Base-by-base conservation (phyloP, 2,113 vertebrate genomes). In the Diadophis punctatus region DNA sequence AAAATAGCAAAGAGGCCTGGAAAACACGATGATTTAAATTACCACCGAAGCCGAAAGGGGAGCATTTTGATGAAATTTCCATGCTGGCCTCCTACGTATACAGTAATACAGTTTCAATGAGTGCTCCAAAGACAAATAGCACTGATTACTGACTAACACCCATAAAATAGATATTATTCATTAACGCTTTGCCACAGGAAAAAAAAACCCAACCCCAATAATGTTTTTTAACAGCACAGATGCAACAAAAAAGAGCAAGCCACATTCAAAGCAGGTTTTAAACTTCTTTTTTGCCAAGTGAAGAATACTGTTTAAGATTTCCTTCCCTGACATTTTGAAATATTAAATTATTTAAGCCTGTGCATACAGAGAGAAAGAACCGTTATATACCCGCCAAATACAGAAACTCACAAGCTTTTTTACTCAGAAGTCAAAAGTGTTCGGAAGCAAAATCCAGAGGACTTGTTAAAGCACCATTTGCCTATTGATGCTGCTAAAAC, bases 221-320 rank as follows among this genome's bases (percentile, higher is more conserved):
- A 48, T 22, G 0, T 12, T 34, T 68, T 91, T 48, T 9, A 4
- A 51, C 16, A 68, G 60, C 56, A 88, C 49, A 52, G 74, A 8
- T 0, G 58, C 25, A 39, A 0, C 0, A 0, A 55, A 94, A 53
- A 0, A 0, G 46, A 87, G 11, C 12, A 6, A n/a, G 74, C 49
- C 90, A 55, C 2, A n/a, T 16, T 60, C 60, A 0, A 0, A 86
- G 1, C 22, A 60, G 52, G 23, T 63, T 1, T 51, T 0, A 89
- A 8, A 0, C 1, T 0, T 5, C 6, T 10, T 58, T 30, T 23
- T 51, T 39, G 20, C 46, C 22, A 7, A 51, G 20, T 63, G 74
- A 90, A 92, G 51, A 86, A 92, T 46, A 56, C n/a, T 10, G 74
- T 60, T 86, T 63, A 51, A 48, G 74, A 90, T 84, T 92, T 52